A percentile compares a stretch with the other conserved stretches of the same genome.
These are phyloP conservation scores for Catharus minimus DNA, from an alignment of 2,113 vertebrate genomes.

Conservation along the genomic window DNA sequence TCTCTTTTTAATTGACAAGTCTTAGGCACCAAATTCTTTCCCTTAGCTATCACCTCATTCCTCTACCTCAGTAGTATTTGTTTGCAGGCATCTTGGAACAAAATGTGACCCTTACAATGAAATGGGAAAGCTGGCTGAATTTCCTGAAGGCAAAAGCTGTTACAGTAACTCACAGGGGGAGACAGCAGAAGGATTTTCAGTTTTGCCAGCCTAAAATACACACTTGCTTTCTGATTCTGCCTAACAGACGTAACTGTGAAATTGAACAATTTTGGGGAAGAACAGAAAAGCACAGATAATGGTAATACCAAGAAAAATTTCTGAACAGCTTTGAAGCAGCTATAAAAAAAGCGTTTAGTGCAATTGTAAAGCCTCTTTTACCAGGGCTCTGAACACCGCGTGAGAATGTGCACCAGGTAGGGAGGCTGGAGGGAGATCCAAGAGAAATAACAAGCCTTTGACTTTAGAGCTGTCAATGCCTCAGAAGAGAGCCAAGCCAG, in stretches of 20 bases:
- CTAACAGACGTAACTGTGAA: conserved; percentile 30
- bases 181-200: not conserved
- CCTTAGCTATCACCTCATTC: not conserved
- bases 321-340: conserved; percentile 12
- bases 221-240: conserved; percentile 1
- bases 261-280: conserved; percentile 24
- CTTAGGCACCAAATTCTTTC: not conserved
- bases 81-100: not conserved
- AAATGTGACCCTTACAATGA: conserved; percentile 27
- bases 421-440: conserved; percentile 34
- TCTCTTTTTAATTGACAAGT: not conserved
- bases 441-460: conserved; percentile 17
- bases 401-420: not conserved
- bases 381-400: not conserved
- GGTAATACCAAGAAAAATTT: not conserved
- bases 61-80: not conserved
- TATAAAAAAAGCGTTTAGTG: conserved; percentile 10
- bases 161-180: not conserved
- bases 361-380: conserved; percentile 28
- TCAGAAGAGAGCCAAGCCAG: not conserved
- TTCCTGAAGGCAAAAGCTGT: conserved; percentile 29
- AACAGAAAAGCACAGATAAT: conserved; percentile 29
- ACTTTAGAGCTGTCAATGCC: conserved; percentile 15
- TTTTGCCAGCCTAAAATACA: conserved; percentile 28
- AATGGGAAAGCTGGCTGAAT: not conserved